phyloP scores from a whole-genome alignment of 2,113 vertebrate genomes.

The Ascaphus truei region DNA sequence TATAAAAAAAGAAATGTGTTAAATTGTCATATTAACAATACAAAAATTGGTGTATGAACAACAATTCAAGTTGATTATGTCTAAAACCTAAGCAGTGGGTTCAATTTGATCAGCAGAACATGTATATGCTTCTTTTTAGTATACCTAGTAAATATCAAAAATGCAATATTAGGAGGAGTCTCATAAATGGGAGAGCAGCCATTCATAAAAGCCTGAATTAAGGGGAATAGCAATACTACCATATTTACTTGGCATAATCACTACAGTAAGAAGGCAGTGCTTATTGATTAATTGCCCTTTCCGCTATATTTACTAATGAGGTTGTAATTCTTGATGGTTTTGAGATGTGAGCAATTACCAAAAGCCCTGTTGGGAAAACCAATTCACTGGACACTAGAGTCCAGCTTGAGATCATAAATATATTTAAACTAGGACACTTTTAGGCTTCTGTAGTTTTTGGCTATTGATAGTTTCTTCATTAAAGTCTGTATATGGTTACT shows the following conservation, averaged over 20 bases:
- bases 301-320: background rate
- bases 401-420: conserved; percentile 3
- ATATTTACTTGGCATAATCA: background rate
- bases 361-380: background rate
- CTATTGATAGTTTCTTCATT: background rate
- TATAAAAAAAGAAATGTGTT: no score
- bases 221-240: background rate
- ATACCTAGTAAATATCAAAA: no score
- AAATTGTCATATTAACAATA: no score
- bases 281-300: background rate
- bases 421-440: background rate
- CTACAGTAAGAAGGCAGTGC: background rate
- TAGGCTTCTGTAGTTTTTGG: background rate
- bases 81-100: no score
- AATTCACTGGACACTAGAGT: background rate
- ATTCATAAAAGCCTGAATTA: no score
- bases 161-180: no score
- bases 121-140: no score
- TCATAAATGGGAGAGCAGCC: no score
- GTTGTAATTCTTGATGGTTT: background rate
- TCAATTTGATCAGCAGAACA: no score
- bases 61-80: no score
- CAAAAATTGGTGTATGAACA: no score
- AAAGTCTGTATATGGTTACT: background rate
- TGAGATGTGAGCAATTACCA: conserved; percentile 10